These are phyloP conservation scores for Heliconius congener DNA, from an alignment of 1,140 invertebrate species.

Conservation along the genomic window DNA sequence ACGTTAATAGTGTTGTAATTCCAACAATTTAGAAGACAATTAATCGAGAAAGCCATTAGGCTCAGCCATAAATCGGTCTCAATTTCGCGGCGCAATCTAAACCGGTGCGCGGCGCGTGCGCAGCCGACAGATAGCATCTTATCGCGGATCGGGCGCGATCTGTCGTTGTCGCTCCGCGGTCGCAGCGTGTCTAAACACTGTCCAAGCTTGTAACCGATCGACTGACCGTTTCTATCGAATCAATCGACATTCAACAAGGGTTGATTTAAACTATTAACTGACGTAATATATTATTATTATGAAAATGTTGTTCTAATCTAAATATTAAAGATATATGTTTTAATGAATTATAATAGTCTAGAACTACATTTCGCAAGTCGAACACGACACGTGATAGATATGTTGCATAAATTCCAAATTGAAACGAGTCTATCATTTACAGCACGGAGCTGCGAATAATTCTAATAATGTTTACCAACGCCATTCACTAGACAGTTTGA, in stretches of 20 bases:
- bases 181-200: conserved; percentile 61
- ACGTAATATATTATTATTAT: conserved; percentile 28
- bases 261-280: conserved; percentile 33
- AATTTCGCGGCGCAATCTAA: conserved; percentile 53
- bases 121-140: conserved; percentile 57
- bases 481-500: conserved; percentile 51
- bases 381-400: conserved; percentile 35
- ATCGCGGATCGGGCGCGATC: conserved; percentile 59
- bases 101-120: conserved; percentile 61
- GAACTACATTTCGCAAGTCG: conserved; percentile 26
- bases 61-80: conserved; percentile 55
- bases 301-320: conserved; percentile 7
- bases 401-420: conserved; percentile 39
- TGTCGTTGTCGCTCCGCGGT: conserved; percentile 48
- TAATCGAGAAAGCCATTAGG: conserved; percentile 61
- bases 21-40: conserved; percentile 49
- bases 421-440: conserved; percentile 51
- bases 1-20: conserved; percentile 39
- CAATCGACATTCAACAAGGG: conserved; percentile 40
- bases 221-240: conserved; percentile 42
- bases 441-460: conserved; percentile 45
- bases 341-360: conserved; percentile 15
- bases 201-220: conserved; percentile 39
- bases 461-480: conserved; percentile 54
- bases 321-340: conserved; percentile 16